Conservation (phyloP, 2,113 vertebrate species). For the Leptobrachium leishanense region DNA sequence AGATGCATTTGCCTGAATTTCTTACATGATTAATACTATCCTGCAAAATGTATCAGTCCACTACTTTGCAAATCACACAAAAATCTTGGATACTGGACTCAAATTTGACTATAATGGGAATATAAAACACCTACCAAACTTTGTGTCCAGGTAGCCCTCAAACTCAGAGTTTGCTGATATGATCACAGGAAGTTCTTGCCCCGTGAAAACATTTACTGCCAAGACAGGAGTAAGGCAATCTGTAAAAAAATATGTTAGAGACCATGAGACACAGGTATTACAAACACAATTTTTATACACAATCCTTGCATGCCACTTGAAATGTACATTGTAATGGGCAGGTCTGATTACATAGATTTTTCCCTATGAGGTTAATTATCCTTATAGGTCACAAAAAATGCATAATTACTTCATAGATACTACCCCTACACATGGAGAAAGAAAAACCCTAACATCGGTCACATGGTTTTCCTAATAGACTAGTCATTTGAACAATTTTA, state of each 20-base stretch:
- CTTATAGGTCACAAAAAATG: neutral
- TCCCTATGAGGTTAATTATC: neutral
- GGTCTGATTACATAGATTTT: neutral
- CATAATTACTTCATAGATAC: neutral
- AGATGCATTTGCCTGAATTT: no score
- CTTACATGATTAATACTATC: no score
- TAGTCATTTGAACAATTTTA: neutral
- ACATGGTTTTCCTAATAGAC: neutral
- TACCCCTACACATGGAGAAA: neutral
- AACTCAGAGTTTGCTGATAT: slow-evolving; percentile 74
- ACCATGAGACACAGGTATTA: neutral
- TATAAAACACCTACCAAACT: slow-evolving; percentile 76
- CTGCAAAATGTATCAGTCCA: no score
- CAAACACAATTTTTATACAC: neutral
- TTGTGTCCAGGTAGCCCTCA: slow-evolving; percentile 78
- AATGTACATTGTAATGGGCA: neutral
- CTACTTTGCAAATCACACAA: no score
- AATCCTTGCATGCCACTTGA: neutral
- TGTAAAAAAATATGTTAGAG: slow-evolving; percentile 56
- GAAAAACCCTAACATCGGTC: neutral
- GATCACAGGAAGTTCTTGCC: slow-evolving; percentile 84
- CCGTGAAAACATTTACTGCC: slow-evolving; percentile 81
- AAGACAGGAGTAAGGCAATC: slow-evolving; percentile 83
- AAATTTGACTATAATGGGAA: no score
- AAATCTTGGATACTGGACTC: no score